phyloP scores from a whole-genome alignment of 2,113 vertebrate species.

The Varanus salvator region DNA sequence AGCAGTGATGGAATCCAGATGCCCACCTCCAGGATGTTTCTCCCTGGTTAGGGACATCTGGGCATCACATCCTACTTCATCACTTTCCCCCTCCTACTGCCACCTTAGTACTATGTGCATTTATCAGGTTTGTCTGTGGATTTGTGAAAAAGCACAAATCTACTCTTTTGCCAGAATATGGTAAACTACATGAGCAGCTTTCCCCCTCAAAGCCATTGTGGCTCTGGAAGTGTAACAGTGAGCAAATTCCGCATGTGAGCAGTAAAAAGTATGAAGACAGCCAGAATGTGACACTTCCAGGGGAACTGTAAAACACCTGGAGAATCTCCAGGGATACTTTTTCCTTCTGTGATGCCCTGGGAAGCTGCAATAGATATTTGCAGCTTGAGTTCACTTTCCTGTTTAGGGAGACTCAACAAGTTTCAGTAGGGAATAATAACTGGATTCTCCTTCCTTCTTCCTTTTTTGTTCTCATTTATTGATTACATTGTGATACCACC shows the following conservation, averaged over 20 bases:
- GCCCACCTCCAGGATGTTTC: slow-evolving; percentile 62
- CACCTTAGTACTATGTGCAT: neutral
- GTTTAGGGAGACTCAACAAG: neutral
- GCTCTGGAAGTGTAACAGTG: neutral
- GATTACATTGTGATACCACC: neutral
- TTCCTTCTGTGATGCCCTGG: slow-evolving; percentile 6
- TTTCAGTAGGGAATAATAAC: neutral
- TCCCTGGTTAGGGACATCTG: slow-evolving; percentile 62
- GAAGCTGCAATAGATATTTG: neutral
- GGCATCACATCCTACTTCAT: slow-evolving; percentile 32
- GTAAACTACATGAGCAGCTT: neutral
- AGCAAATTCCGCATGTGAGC: slow-evolving; percentile 27
- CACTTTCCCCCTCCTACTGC: slow-evolving; percentile 15
- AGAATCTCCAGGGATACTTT: slow-evolving; percentile 28
- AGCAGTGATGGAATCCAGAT: slow-evolving; percentile 69
- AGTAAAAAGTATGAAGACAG: slow-evolving; percentile 24
- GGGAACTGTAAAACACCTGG: slow-evolving; percentile 31
- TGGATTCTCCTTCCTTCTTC: neutral
- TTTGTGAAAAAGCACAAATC: slow-evolving; percentile 31
- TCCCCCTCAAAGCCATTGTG: slow-evolving; percentile 3
- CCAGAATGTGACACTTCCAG: slow-evolving; percentile 13
- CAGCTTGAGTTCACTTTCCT: neutral
- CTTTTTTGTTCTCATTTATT: neutral
- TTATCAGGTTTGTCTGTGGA: slow-evolving; percentile 30
- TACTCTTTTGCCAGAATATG: neutral